These are phyloP conservation scores for Pimpla rufipes DNA, from an alignment of 2,888 invertebrate genomes.

Conservation along the genomic window DNA sequence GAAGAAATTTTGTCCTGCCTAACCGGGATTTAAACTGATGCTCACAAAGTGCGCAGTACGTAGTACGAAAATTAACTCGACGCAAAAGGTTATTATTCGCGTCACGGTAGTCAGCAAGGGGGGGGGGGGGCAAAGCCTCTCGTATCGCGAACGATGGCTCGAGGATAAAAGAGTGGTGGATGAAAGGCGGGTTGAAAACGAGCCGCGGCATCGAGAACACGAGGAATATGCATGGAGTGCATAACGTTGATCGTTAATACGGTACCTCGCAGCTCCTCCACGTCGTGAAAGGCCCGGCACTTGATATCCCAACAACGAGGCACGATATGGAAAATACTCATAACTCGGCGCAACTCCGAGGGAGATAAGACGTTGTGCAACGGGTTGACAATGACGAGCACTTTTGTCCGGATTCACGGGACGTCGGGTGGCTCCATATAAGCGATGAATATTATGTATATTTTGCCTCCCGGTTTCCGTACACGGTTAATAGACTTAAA, in stretches of 20 bases:
- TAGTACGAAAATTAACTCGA: not conserved
- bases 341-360: not conserved
- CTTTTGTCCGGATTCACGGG: slow-evolving; percentile 1
- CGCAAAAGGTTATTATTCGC: not conserved
- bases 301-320: not conserved
- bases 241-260: slow-evolving; percentile 6
- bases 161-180: not conserved
- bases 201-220: not conserved
- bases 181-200: not conserved
- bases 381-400: not conserved
- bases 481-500: not conserved
- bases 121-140: too few species aligned
- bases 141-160: not conserved
- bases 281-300: not conserved
- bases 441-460: not conserved
- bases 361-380: not conserved
- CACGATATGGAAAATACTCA: not conserved
- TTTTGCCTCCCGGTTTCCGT: not conserved
- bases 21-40: not conserved
- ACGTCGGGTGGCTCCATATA: not conserved
- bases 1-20: too few species aligned
- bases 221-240: not conserved
- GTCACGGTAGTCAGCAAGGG: too few species aligned
- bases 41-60: not conserved
- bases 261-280: not conserved